Conservation (phyloP, 2,888 invertebrate genomes). For the Rutpela maculata region DNA sequence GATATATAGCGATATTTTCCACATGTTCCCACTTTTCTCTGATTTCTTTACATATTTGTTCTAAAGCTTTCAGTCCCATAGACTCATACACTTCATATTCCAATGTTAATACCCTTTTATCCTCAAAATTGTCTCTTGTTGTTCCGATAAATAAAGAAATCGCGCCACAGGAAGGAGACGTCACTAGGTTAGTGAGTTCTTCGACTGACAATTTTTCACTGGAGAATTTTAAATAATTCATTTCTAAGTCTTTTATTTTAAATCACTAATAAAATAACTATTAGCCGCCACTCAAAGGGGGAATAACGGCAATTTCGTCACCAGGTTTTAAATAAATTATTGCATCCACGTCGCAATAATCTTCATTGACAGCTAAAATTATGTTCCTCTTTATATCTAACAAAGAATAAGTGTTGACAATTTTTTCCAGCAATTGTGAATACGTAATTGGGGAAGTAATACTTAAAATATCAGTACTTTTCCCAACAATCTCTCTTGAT, state of each 20-base stretch:
- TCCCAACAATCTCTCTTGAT: conserved; percentile 88
- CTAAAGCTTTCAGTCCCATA: conserved; percentile 92
- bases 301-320: conserved; percentile 94
- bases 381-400: conserved; percentile 82
- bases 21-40: conserved; percentile 85
- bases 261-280: neutral
- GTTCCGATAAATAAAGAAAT: conserved; percentile 93
- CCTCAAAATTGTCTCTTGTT: conserved; percentile 89
- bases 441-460: conserved; percentile 77
- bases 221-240: conserved; percentile 84
- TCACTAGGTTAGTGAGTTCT: conserved; percentile 80
- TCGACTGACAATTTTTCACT: conserved; percentile 82
- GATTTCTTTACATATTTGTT: conserved; percentile 84
- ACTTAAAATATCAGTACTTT: conserved; percentile 76
- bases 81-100: conserved; percentile 96
- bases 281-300: conserved; percentile 94
- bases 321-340: conserved; percentile 77
- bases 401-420: conserved; percentile 80
- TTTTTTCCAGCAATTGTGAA: conserved; percentile 77
- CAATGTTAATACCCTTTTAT: conserved; percentile 87
- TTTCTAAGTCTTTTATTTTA: conserved; percentile 66
- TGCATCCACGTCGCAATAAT: conserved; percentile 80
- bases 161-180: conserved; percentile 88
- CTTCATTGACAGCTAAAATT: conserved; percentile 89
- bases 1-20: conserved; percentile 89